Evolutionary conservation across 1,140 invertebrate genomes (phyloP).

Genomic region (Drosophila bocqueti): DNA sequence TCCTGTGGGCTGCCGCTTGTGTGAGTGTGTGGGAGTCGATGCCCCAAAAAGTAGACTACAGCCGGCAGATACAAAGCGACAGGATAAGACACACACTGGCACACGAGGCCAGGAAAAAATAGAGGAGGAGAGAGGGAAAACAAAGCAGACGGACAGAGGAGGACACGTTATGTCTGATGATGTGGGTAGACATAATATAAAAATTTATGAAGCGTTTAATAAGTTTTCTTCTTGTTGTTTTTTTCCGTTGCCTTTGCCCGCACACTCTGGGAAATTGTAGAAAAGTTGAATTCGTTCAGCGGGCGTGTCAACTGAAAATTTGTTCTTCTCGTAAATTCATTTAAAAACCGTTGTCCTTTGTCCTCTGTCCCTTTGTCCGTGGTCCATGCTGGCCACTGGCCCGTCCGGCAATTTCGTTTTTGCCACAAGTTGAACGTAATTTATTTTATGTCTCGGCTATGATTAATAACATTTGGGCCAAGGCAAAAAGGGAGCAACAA

Average conservation of each 20-base stretch:
- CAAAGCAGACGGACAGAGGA: constrained; percentile 37
- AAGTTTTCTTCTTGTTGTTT: constrained; percentile 73
- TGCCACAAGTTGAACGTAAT: constrained; percentile 76
- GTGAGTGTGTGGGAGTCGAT: constrained; percentile 26
- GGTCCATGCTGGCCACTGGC: constrained; percentile 31
- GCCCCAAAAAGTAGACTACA: constrained; percentile 76
- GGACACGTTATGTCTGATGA: constrained; percentile 80
- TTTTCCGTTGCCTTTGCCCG: constrained; percentile 11
- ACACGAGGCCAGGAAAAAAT: constrained; percentile 9
- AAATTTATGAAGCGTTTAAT: constrained; percentile 84
- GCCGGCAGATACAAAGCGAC: constrained; percentile 72
- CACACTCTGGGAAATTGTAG: constrained; percentile 39
- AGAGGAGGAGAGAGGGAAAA: constrained; percentile 12
- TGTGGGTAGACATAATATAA: constrained; percentile 84
- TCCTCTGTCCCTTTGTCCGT: constrained; percentile 35
- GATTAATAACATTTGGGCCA: constrained; percentile 69
- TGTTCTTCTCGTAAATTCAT: constrained; percentile 82
- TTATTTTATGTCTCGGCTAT: constrained; percentile 80
- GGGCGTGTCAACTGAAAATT: constrained; percentile 78
- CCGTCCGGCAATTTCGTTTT: constrained; percentile 61
- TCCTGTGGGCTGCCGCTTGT: constrained; percentile 14
- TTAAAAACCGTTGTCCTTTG: constrained; percentile 57
- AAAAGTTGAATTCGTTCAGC: constrained; percentile 66
- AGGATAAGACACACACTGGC: constrained; percentile 65
- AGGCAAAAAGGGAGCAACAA: constrained; percentile 26